phyloP scores from a whole-genome alignment of 2,113 vertebrate species.

The Ceratotherium simum region DNA sequence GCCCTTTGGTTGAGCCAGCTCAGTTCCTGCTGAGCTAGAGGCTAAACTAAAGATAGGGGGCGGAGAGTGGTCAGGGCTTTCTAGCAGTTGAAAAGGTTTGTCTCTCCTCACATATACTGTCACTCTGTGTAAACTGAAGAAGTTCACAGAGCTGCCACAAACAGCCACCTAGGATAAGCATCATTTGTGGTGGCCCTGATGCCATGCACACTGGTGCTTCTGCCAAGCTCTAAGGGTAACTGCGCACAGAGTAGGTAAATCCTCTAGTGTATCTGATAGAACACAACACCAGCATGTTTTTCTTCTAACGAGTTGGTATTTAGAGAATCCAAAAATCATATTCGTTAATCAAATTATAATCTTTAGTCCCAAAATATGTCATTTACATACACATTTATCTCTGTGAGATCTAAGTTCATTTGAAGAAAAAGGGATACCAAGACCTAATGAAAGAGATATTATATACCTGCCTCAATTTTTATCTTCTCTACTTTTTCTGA shows the following conservation, averaged over 20 bases:
- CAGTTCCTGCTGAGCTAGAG: neutral
- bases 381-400: neutral
- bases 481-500: neutral
- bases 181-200: neutral
- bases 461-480: neutral
- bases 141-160: neutral
- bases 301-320: neutral
- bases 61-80: neutral
- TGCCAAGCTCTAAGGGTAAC: neutral
- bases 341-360: conserved; percentile 19
- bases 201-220: neutral
- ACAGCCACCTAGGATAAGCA: neutral
- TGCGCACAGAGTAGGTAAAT: neutral
- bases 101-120: neutral
- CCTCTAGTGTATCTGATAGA: neutral
- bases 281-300: neutral
- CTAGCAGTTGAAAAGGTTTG: neutral
- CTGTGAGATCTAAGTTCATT: neutral
- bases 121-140: neutral
- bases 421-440: neutral
- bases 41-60: neutral
- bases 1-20: neutral
- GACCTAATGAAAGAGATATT: neutral
- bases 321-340: neutral
- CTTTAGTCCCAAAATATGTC: neutral